Base-by-base conservation (phyloP, 1,140 invertebrate genomes). In the Odontomachus brunneus region DNA sequence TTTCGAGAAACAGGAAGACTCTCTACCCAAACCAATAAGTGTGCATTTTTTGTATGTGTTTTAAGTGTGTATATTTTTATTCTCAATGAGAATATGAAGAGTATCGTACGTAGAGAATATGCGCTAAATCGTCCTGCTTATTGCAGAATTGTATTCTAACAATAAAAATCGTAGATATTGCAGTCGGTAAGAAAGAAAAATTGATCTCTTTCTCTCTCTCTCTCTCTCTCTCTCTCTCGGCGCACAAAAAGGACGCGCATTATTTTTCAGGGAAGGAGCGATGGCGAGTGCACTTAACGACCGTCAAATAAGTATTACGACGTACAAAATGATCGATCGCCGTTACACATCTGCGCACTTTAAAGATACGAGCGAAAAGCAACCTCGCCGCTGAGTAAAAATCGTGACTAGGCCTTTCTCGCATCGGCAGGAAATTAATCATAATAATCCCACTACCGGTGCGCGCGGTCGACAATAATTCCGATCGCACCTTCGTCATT, bases 371-470 rank as follows among this genome's bases (percentile, higher is more conserved):
- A 71, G 75, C 84, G 82, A 74, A 86, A 85, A 86, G 84, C 82
- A 89, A 84, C 83, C 85, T 82, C 51, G 65, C 69, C 86, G 84
- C 71, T 88, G 91, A 91, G 89, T 92, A 93, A 93, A 93, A 93
- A 91, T 84, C 93, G 85, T 94, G 93, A 94, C 92, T 92, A 87
- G 90, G 91, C 88, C 88, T 90, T 92, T 93, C 88, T 93, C 90
- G 81, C 85, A 91, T 89, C 86, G 90, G 87, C 91, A 90, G 91
- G 91, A 93, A 93, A 94, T 94, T 94, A 94, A 94, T 94, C 93
- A 93, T 93, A 91, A 90, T 88, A 88, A 88, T 88, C 74, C 83
- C 83, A 80, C 86, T 88, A 88, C 78, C 78, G 85, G 69, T 86
- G 80, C 67, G 55, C 59, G 73, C 83, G 72, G 38, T 67, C 69